Conservation (phyloP, 2,797 vertebrate species). For the Hirundo rustica region DNA sequence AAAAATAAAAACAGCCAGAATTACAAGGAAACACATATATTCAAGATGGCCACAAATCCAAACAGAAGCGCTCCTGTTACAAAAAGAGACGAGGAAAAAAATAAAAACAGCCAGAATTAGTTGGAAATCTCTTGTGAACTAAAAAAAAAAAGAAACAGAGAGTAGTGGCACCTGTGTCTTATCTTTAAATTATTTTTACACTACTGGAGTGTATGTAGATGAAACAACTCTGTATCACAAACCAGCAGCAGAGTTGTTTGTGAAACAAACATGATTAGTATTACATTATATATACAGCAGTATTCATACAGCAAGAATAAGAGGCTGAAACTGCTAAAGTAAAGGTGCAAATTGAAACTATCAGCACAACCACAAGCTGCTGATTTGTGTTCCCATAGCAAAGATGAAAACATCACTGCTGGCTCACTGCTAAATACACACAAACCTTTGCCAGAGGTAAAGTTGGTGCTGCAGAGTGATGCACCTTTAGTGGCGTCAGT, state of each 20-base stretch:
- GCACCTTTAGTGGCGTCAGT: neutral
- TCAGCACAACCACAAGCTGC: neutral
- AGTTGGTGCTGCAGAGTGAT: neutral
- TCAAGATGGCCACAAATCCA: neutral
- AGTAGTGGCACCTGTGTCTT: neutral
- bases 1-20: neutral
- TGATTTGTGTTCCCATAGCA: neutral
- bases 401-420: neutral
- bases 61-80: neutral
- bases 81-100: neutral
- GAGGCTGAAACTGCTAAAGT: neutral
- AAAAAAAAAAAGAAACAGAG: neutral
- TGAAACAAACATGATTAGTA: neutral
- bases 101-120: neutral
- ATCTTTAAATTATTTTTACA: neutral
- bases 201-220: neutral
- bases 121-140: neutral
- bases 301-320: neutral
- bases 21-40: neutral
- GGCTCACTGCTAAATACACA: neutral
- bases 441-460: neutral
- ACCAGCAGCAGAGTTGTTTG: neutral
- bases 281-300: neutral
- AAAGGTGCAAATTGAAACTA: neutral
- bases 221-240: neutral